These are phyloP conservation scores for Nannoperca obscura DNA, from an alignment of 2,797 vertebrate species.

Conservation along the genomic window DNA sequence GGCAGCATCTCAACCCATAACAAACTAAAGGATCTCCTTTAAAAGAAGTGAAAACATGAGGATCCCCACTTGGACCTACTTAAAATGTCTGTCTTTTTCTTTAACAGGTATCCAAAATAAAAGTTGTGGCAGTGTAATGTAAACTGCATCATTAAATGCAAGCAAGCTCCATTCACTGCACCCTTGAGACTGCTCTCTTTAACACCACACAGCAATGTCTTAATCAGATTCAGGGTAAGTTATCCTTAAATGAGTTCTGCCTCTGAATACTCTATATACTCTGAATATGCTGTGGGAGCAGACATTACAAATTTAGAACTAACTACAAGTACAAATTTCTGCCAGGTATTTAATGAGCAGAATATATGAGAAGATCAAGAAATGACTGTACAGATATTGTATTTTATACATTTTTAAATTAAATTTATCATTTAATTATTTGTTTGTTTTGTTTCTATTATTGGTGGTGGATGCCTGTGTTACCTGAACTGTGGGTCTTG, in stretches of 20 bases:
- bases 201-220: not conserved
- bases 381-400: not conserved
- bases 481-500: constrained; percentile 93
- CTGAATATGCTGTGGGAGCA: not conserved
- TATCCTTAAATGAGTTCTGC: not conserved
- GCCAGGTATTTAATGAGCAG: not conserved
- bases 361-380: not conserved
- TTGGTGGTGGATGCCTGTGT: constrained; percentile 35
- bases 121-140: too few species aligned
- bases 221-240: not conserved
- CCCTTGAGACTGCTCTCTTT: not conserved
- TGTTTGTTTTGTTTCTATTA: not conserved
- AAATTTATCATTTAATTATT: not conserved
- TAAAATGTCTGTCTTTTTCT: too few species aligned
- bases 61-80: too few species aligned
- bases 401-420: not conserved
- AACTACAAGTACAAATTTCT: not conserved
- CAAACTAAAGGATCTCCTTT: not conserved
- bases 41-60: not conserved
- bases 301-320: not conserved
- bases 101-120: too few species aligned
- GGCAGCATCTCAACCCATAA: not conserved
- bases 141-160: not conserved
- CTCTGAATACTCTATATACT: not conserved
- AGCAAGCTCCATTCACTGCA: not conserved